Base-by-base conservation (phyloP, 2,888 invertebrate species). In the Anodontia alba region DNA sequence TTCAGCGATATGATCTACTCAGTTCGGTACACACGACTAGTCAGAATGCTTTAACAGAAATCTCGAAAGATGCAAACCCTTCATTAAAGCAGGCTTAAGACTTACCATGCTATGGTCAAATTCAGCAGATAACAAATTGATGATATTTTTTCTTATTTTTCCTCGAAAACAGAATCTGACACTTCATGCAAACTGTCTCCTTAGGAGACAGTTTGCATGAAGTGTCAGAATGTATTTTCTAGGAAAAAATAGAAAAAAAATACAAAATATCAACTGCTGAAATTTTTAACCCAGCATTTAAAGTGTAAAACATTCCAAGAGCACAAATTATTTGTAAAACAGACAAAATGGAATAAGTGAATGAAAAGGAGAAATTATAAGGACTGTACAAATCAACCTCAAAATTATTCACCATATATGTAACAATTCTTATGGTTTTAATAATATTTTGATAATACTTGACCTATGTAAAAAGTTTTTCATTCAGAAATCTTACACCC, bases 231-330 rank as follows among this genome's bases (percentile, higher is more conserved):
- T n/a, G n/a, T n/a, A n/a, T n/a, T n/a, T n/a, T n/a, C n/a, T n/a
- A n/a, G n/a, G n/a, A n/a, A n/a, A n/a, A n/a, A n/a, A n/a, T n/a
- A n/a, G n/a, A n/a, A n/a, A n/a, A n/a, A n/a, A n/a, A n/a, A n/a
- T n/a, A n/a, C n/a, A n/a, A n/a, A n/a, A n/a, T n/a, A n/a, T n/a
- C n/a, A n/a, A n/a, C n/a, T n/a, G n/a, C n/a, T n/a, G n/a, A n/a
- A n/a, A n/a, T n/a, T n/a, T n/a, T n/a, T n/a, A n/a, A n/a, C n/a
- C n/a, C n/a, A n/a, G n/a, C n/a, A n/a, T n/a, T n/a, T n/a, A n/a
- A n/a, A n/a, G n/a, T n/a, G n/a, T n/a, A n/a, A n/a, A 62, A 62
- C 62, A 62, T 62, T 62, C 62, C 62, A 26, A 54, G 20, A 46
- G 10, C 46, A 20, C 46, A 31, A 33, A 29, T 7, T 33, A 23